Base-by-base conservation (phyloP, 35 echinoderm and acorn worm genomes). In the Heliocidaris tuberculata region DNA sequence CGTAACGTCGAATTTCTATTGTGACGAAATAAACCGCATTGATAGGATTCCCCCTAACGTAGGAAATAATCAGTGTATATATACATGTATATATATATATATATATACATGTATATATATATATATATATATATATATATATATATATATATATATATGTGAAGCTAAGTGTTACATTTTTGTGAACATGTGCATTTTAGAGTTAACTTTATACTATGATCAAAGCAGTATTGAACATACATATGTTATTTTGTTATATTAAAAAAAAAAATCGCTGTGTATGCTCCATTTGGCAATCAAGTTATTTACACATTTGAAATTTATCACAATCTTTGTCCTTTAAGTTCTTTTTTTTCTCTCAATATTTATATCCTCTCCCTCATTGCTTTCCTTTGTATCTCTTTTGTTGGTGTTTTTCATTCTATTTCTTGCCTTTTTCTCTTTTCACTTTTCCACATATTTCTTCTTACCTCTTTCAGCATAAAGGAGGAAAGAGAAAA, bases 191-290 rank as follows among this genome's bases (percentile, higher is more conserved):
- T 78, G 65, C 65, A 78, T 78, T 78, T 42, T n/a, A 27, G 6
- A 56, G 52, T 56, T 56, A 15, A 56, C 52, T 56, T 56, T 56
- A 56, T 56, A 78, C 27, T 21, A 78, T 21, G 65, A 78, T 78
- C 65, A 78, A 78, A 78, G 24, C 65, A 78, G 65, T 78, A 78
- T 78, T 78, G 65, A 78, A 78, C 65, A n/a, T 78, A 78, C 65
- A 78, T 78, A n/a, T 78, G 65, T 78, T 78, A 78, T 78, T 78
- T 78, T 78, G 65, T 24, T 78, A 7, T 27, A 78, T 78, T 78
- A 19, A 78, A 78, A 78, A 78, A 19, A 60, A 78, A 24, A 7
- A n/a, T 78, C 27, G 27, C 27, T 78, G 19, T 71, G 19, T 78
- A 78, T 78, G 65, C 65, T 78, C 27, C 8, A 24, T 78, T 52